Evolutionary conservation across 2,888 invertebrate genomes (phyloP).

Genomic region (Girardia tigrina): DNA sequence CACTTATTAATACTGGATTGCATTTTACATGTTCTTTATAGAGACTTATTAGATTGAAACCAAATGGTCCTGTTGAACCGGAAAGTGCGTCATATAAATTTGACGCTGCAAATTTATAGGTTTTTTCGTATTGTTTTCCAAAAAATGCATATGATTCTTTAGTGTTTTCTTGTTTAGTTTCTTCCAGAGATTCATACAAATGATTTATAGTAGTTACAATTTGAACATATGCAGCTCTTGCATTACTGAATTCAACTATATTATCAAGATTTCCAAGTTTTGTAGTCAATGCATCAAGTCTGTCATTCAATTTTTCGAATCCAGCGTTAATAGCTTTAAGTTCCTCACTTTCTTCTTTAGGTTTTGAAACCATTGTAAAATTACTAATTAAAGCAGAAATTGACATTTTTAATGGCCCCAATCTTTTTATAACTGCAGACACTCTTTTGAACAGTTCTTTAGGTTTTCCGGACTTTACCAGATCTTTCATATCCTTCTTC

Average conservation of each 20-base stretch:
- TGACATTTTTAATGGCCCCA: background rate
- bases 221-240: background rate
- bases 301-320: background rate
- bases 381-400: background rate
- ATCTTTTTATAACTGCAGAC: background rate
- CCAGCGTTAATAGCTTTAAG: background rate
- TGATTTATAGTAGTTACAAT: background rate
- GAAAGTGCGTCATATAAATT: background rate
- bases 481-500: background rate
- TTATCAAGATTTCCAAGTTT: background rate
- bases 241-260: background rate
- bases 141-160: conserved; percentile 9
- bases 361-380: background rate
- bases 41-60: background rate
- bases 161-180: background rate
- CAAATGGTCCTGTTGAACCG: background rate
- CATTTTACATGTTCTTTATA: background rate
- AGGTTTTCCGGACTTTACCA: background rate
- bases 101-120: background rate
- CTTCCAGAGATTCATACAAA: background rate
- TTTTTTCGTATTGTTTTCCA: background rate
- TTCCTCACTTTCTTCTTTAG: background rate
- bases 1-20: background rate
- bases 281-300: background rate
- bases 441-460: background rate